Percentiles rank a stretch among this genome's conserved stretches.
Conservation (phyloP, 2,113 vertebrate genomes). For the Gracilinanus agilis region DNA sequence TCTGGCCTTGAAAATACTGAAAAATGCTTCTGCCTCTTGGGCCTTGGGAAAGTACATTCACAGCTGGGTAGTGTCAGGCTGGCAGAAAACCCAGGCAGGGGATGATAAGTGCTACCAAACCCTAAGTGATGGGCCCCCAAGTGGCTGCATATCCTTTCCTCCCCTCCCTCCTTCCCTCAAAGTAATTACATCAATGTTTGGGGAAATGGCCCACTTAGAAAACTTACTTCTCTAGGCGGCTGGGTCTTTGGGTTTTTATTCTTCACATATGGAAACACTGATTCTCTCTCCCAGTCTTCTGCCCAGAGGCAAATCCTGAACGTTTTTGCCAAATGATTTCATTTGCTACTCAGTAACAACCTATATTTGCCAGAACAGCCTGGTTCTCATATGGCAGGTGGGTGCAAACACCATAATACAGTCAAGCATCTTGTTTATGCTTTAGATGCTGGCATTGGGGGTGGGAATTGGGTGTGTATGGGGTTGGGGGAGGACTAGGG, state of each 20-base stretch:
- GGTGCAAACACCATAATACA: neutral
- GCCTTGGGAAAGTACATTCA: neutral
- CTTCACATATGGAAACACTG: neutral
- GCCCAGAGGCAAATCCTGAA: conserved; percentile 17
- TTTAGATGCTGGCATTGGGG: neutral
- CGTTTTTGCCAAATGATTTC: neutral
- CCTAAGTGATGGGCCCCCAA: neutral
- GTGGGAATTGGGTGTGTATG: neutral
- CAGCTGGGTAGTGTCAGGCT: neutral
- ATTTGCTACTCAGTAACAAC: neutral
- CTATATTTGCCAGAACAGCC: neutral
- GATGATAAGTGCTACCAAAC: neutral
- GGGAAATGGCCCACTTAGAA: neutral
- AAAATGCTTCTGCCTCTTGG: conserved; percentile 16
- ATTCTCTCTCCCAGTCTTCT: neutral
- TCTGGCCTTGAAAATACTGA: neutral
- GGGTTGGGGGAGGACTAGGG: neutral
- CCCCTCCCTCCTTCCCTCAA: neutral
- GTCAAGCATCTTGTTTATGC: neutral
- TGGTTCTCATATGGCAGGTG: neutral
- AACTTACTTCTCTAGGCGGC: conserved; percentile 1
- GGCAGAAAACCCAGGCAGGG: neutral
- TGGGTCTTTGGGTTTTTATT: neutral
- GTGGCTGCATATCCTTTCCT: neutral
- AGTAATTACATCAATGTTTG: neutral